Base-by-base conservation (phyloP, 2,113 vertebrate species). In the Ariopsis seemanni region DNA sequence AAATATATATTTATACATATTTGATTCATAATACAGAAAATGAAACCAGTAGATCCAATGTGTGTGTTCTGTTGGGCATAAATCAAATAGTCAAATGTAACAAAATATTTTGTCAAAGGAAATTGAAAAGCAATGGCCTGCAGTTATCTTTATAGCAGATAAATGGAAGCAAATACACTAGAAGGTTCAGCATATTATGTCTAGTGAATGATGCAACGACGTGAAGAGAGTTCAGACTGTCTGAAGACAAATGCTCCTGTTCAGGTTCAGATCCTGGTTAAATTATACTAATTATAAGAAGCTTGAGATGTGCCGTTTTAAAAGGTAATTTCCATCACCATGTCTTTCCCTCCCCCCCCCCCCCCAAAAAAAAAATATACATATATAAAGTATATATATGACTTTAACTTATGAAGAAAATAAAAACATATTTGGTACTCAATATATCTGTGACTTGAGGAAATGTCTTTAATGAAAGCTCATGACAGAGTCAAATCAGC, bases 221-320 rank as follows among this genome's bases (percentile, higher is more conserved):
- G 8, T 34, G 27, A 80, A 58, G 27, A 58, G 17, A 80, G 53
- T 58, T 78, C 22, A 17, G 77, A 25, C 27, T 8, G 67, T 25
- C 57, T 63, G 90, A 89, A 91, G 88, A 93, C 92, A 89, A 94
- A 91, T 86, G 87, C 86, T 87, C 86, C 89, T 88, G 85, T 75
- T 50, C 79, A 91, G 92, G 92, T 93, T 94, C 91, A 94, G n/a
- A 34, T 81, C 42, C 52, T 7, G 18, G 5, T 57, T 74, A 42
- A 74, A 57, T 48, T 84, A 27, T 2, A 58, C 83, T 22, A 72
- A 72, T 57, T 84, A 71, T 10, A 63, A 67, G 53, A 81, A 85
- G 83, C 83, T 88, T 84, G 82, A 27, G 71, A 57, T 89, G 77
- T 72, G 77, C 25, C 86, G 83, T 91, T 50, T 58, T 62, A 88